Percentiles rank a stretch among this genome's conserved stretches.
These are phyloP conservation scores for Drosophila prostipennis DNA, from an alignment of 2,888 invertebrate species.

Conservation along the genomic window DNA sequence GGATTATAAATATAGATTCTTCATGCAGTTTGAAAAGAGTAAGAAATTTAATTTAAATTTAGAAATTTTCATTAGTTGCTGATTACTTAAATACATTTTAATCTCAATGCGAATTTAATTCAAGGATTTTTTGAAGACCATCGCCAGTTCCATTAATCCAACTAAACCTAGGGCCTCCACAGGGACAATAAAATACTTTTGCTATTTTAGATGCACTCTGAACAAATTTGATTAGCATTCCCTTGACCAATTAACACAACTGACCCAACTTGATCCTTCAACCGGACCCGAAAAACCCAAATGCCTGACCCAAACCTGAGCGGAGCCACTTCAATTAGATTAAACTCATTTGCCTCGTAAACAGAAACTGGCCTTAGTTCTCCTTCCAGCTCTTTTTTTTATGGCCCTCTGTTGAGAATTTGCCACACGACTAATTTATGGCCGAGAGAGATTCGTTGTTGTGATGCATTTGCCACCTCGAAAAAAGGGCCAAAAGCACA, in stretches of 20 bases:
- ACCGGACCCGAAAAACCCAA: constrained; percentile 37
- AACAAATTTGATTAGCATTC: constrained; percentile 38
- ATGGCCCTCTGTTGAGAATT: constrained; percentile 47
- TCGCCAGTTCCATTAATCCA: no score
- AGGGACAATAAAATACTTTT: constrained; percentile 14
- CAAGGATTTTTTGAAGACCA: no score
- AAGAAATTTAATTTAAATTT: no score
- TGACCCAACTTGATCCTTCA: constrained; percentile 29
- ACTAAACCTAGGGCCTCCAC: constrained; percentile 2
- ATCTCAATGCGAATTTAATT: no score
- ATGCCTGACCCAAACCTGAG: constrained; percentile 41
- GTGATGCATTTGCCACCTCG: constrained; percentile 62
- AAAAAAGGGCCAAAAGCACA: constrained; percentile 35
- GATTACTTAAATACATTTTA: no score
- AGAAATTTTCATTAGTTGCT: no score
- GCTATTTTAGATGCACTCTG: constrained; percentile 14
- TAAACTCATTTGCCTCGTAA: constrained; percentile 60
- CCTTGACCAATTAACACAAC: constrained; percentile 41
- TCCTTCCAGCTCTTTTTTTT: constrained; percentile 32
- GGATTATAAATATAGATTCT: no score
- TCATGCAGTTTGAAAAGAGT: no score
- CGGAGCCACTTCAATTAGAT: constrained; percentile 65
- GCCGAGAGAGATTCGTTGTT: constrained; percentile 51
- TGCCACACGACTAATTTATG: constrained; percentile 64
- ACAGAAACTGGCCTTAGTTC: constrained; percentile 23